Base-by-base conservation (phyloP, 1,140 invertebrate genomes). In the Conus ventricosus region DNA sequence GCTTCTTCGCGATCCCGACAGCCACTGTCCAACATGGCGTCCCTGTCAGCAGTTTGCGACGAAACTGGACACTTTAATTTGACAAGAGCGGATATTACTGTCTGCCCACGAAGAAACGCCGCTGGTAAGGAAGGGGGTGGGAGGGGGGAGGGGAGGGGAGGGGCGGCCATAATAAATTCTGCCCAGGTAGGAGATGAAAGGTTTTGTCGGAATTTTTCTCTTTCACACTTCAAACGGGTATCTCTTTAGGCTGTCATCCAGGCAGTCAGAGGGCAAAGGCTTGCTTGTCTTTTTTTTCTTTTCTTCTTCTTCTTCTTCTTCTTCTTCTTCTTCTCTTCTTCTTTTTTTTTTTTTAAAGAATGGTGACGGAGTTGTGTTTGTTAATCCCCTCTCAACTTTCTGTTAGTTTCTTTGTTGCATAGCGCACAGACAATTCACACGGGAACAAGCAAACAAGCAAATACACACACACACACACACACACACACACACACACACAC, bases 41-140 rank as follows among this genome's bases (percentile, higher is more conserved):
- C 25, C n/a, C 7, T 27, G 76, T 27, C 57, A 15, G 57, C 8
- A 15, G 57, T 15, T 60, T 8, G 15, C 11, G 8, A 25, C n/a
- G 76, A 78, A 78, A 78, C 76, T 78, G 76, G 76, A 78, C 76
- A 78, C 76, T 78, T 78, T 78, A 78, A 78, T 78, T 78, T 78
- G 76, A 78, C 76, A 78, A 78, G 76, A 23, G 27, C 1, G 23
- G 76, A 78, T 78, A 78, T 78, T 78, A 78, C 8, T 78, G 76
- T 78, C 76, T 23, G 76, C 25, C 76, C 8, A 15, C 57, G 8
- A 60, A 8, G 15, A 15, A 8, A 15, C 15, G 57, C 15, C 57
- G 8, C 15, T 8, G 8, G 57, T 15, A 60, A 15, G 8, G 57
- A 15, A 15, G 57, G 57, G 57, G 57, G 57, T 60, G 57, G 57